These are phyloP conservation scores for Pangasius sanitwongsei DNA, from an alignment of 2,797 vertebrate species.

Conservation along the genomic window DNA sequence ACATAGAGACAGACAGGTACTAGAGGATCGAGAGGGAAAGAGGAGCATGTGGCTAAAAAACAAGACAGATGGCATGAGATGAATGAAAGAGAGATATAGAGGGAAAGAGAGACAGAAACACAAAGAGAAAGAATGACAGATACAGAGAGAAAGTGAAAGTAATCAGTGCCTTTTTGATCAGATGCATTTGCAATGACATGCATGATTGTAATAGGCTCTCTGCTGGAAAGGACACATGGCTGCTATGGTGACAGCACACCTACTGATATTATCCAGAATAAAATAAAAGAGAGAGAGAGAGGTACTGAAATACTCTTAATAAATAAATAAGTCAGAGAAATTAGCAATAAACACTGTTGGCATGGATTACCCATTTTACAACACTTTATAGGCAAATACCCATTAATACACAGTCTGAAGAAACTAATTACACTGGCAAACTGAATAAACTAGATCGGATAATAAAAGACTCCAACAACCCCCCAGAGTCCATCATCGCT, in stretches of 20 bases:
- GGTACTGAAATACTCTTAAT: not conserved
- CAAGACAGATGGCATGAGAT: conserved; percentile 35
- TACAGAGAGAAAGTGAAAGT: conserved; percentile 29
- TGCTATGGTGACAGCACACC: conserved; percentile 53
- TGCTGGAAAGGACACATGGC: conserved; percentile 21
- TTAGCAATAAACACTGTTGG: not conserved
- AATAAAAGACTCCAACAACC: too few relatives aligned
- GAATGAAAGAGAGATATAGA: not conserved
- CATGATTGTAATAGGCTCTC: conserved; percentile 53
- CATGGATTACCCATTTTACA: not conserved
- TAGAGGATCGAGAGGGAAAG: not conserved
- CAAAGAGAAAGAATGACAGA: conserved; percentile 18
- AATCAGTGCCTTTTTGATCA: conserved; percentile 56
- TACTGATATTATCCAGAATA: conserved; percentile 37
- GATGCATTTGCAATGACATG: conserved; percentile 46
- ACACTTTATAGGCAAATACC: not conserved
- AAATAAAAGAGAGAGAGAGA: not conserved
- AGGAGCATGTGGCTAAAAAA: not conserved
- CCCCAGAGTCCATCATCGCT: not conserved
- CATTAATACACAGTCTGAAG: not conserved
- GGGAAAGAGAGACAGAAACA: not conserved
- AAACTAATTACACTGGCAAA: not conserved
- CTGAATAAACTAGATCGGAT: not conserved
- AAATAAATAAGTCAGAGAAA: not conserved
- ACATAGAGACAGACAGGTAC: conserved; percentile 25